phyloP scores from a whole-genome alignment of 2,113 vertebrate species.

The Emydura subglobosa region DNA sequence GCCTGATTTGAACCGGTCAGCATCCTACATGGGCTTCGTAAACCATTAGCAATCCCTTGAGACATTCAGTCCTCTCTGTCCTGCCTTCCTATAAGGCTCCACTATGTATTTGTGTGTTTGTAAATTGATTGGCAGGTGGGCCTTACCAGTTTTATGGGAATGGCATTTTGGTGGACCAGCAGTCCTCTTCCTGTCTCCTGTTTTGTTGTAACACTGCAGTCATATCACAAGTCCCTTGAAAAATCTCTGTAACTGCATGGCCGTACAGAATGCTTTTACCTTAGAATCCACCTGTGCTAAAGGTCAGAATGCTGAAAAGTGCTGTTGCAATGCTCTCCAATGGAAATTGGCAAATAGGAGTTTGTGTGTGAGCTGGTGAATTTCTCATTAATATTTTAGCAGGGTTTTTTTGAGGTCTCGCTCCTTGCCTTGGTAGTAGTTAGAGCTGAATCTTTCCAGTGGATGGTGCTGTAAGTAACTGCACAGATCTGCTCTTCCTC shows the following conservation, averaged over 20 bases:
- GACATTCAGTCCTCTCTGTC: neutral
- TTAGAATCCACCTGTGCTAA: neutral
- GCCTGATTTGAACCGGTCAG: too few species aligned
- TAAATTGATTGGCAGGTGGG: neutral
- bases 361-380: neutral
- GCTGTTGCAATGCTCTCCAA: neutral
- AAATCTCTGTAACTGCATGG: neutral
- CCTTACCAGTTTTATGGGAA: neutral
- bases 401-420: neutral
- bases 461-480: neutral
- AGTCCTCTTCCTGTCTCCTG: neutral
- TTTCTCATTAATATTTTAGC: neutral
- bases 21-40: neutral
- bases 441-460: neutral
- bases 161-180: neutral
- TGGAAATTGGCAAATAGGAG: neutral
- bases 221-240: neutral
- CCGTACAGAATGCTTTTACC: neutral
- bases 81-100: neutral
- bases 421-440: neutral
- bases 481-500: neutral
- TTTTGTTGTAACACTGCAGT: neutral
- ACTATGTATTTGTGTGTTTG: neutral
- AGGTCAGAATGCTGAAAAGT: neutral
- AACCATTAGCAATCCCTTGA: neutral